Evolutionary conservation across 2,797 vertebrate species (phyloP).

Genomic region (Aratinga solstitialis): DNA sequence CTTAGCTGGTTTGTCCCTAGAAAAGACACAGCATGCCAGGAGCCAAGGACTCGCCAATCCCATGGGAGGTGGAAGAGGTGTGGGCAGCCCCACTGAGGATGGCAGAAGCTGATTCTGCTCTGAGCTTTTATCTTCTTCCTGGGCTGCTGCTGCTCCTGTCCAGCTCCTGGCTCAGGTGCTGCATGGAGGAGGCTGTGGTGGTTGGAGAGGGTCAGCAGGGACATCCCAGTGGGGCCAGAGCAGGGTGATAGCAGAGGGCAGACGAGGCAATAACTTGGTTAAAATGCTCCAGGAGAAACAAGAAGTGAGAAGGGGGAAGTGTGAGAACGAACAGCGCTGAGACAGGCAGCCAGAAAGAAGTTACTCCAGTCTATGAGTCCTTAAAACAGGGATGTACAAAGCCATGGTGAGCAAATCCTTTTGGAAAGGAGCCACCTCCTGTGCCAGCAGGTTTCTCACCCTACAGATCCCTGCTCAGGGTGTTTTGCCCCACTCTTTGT

Average conservation of each 20-base stretch:
- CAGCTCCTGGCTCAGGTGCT: neutral
- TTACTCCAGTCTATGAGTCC: neutral
- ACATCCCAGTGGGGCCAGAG: neutral
- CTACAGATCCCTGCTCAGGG: neutral
- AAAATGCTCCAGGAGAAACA: neutral
- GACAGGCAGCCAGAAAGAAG: neutral
- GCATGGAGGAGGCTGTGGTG: rapidly evolving
- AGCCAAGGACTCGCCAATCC: neutral
- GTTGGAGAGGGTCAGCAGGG: neutral
- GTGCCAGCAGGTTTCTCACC: neutral
- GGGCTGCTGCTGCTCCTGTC: neutral
- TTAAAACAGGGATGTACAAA: rapidly evolving
- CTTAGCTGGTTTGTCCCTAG: slow-evolving; percentile 1
- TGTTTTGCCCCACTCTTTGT: rapidly evolving
- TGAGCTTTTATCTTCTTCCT: neutral
- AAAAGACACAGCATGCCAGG: neutral
- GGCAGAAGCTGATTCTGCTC: neutral
- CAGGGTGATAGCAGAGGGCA: neutral
- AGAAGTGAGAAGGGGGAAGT: neutral
- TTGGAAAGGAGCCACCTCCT: neutral
- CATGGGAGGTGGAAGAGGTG: neutral
- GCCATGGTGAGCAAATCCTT: neutral
- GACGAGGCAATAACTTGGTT: neutral
- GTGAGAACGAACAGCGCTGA: neutral
- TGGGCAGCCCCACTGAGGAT: neutral